Evolutionary conservation across 2,113 vertebrate genomes (phyloP).

Genomic region (Passerina amoena): DNA sequence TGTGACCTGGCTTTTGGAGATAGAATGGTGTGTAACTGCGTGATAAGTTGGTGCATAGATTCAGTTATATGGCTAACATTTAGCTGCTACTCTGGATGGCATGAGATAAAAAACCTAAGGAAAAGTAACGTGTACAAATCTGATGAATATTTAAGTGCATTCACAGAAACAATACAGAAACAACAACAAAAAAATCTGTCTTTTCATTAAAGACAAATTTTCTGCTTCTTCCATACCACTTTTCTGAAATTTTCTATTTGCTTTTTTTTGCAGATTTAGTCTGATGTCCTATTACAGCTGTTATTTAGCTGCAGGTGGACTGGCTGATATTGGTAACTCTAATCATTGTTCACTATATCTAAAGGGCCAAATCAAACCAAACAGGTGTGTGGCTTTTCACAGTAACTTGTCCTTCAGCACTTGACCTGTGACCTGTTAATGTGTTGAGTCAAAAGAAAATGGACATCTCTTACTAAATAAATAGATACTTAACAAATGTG

Average conservation of each 20-base stretch:
- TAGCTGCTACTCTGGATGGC: background rate
- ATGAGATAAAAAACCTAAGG: background rate
- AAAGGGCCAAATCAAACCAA: background rate
- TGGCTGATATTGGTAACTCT: background rate
- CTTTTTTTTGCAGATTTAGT: background rate
- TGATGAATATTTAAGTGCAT: background rate
- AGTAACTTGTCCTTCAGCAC: background rate
- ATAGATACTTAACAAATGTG: background rate
- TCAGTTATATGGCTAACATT: background rate
- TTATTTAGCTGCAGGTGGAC: background rate
- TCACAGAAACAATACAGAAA: background rate
- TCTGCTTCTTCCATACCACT: background rate
- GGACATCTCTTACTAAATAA: background rate
- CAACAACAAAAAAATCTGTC: rapidly evolving
- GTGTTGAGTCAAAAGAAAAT: background rate
- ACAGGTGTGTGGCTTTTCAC: background rate
- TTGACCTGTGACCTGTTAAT: background rate
- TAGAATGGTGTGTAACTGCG: background rate
- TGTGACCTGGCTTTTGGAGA: background rate
- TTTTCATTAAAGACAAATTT: background rate
- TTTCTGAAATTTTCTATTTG: background rate
- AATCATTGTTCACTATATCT: background rate
- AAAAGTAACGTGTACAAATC: background rate
- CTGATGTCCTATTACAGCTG: background rate
- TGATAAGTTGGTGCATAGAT: background rate